These are phyloP conservation scores for Drosophila mauritiana DNA, from an alignment of 1,140 invertebrate species.

Conservation along the genomic window DNA sequence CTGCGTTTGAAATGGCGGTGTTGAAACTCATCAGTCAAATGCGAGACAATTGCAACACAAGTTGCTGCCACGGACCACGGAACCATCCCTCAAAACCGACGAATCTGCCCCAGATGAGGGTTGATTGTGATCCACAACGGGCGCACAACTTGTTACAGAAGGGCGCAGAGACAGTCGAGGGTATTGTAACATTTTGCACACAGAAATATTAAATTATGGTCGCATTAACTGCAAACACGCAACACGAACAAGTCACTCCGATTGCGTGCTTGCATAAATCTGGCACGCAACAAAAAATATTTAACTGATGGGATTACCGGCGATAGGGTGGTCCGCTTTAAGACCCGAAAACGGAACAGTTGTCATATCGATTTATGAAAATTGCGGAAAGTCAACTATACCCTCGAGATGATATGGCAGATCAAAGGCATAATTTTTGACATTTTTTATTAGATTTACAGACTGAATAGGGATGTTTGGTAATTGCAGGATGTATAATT, in stretches of 20 bases:
- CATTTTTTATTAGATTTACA: background rate
- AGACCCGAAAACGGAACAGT: slow-evolving; percentile 17
- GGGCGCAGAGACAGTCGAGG: slow-evolving; percentile 22
- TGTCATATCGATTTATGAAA: slow-evolving; percentile 44
- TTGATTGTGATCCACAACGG: slow-evolving; percentile 18
- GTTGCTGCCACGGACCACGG: slow-evolving; percentile 59
- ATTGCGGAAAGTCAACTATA: slow-evolving; percentile 5
- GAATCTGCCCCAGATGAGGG: slow-evolving; percentile 44
- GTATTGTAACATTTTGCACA: slow-evolving; percentile 64
- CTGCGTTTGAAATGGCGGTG: slow-evolving; percentile 31
- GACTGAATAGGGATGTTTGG: background rate
- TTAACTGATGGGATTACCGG: slow-evolving; percentile 33
- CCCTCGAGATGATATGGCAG: slow-evolving; percentile 9
- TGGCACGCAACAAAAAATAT: slow-evolving; percentile 60
- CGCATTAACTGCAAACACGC: slow-evolving; percentile 78
- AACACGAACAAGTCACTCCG: slow-evolving; percentile 69
- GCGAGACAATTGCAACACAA: slow-evolving; percentile 74
- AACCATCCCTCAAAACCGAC: slow-evolving; percentile 37
- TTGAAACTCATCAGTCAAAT: slow-evolving; percentile 79
- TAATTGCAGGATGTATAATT: background rate
- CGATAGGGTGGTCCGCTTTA: slow-evolving; percentile 21
- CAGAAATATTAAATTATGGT: slow-evolving; percentile 79
- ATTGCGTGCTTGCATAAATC: slow-evolving; percentile 67
- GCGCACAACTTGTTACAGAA: background rate
- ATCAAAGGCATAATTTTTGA: slow-evolving; percentile 5